Base-by-base conservation (phyloP, 2,113 vertebrate species). In the Addax nasomaculatus region DNA sequence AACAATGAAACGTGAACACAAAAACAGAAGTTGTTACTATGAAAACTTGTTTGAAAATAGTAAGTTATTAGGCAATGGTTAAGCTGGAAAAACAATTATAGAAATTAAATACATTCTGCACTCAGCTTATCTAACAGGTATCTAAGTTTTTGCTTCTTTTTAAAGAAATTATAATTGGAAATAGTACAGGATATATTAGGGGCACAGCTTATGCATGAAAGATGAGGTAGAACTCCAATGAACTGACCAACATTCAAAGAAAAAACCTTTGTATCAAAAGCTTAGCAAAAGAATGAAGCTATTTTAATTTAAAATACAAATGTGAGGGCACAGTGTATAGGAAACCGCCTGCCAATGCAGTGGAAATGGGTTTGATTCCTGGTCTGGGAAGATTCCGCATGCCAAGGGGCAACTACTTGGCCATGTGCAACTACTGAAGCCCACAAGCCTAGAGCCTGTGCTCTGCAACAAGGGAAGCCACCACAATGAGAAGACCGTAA, bases 101-200 rank as follows among this genome's bases (percentile, higher is more conserved):
- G 80, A 97, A 96, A 76, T 55, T 36, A 36, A 6, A 94, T 30
- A 17, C n/a, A 85, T 33, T 94, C 45, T 80, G 3, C 8, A 64
- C 23, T 92, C 83, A 39, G 36, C 70, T 92, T 88, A 17, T 29
- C 67, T 8, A 43, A 51, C 30, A 84, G 33, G 9, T 85, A 9
- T 97, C 85, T 80, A 89, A 36, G 19, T 17, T 93, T 95, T 87
- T 95, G 33, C n/a, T 70, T 67, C 29, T 62, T 79, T 95, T 96
- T 62, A 92, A 96, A 92, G 45, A 89, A 95, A 73, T 90, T 91
- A 60, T 60, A 16, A 81, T 30, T 12, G 11, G 84, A 85, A 96
- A 78, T 57, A 78, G 21, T 70, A 89, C 2, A 39, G 19, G 19
- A 3, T 70, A 16, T 33, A 30, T 43, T 55, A 84, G 19, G 16